phyloP scores from a whole-genome alignment of 2,113 vertebrate species.

The Phaetusa simplex region DNA sequence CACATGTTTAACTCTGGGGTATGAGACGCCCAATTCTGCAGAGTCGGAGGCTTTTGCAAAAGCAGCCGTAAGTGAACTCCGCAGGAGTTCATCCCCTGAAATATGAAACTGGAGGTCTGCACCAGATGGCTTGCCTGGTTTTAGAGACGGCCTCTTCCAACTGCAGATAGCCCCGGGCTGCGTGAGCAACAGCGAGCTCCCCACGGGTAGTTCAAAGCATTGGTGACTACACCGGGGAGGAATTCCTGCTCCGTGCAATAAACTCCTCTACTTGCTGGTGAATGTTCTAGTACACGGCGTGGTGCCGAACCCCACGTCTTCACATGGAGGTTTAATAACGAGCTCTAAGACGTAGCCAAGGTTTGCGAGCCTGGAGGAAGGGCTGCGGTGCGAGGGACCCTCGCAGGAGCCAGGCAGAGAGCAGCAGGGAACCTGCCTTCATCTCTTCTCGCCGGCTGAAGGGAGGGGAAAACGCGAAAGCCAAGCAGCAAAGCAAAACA shows the following conservation, averaged over 20 bases:
- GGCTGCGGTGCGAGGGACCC: not conserved
- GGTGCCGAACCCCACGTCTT: slow-evolving; percentile 17
- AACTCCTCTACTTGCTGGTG: not conserved
- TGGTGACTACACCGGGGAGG: slow-evolving; percentile 43
- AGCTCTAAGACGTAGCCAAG: not conserved
- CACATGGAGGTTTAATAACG: not conserved
- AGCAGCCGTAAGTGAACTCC: slow-evolving; percentile 14
- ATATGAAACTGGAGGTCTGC: slow-evolving; percentile 24
- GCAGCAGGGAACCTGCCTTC: not conserved
- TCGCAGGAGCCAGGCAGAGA: not conserved
- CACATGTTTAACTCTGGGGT: not conserved
- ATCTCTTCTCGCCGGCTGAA: not conserved
- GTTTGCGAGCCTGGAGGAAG: not conserved
- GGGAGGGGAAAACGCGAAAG: not conserved
- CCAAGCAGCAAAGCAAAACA: not conserved
- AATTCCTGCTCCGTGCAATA: slow-evolving; percentile 53
- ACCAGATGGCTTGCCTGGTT: slow-evolving; percentile 46
- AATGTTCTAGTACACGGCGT: not conserved
- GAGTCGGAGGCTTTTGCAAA: not conserved
- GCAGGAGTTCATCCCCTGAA: slow-evolving; percentile 55
- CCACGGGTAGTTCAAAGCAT: slow-evolving; percentile 2
- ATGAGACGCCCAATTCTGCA: not conserved
- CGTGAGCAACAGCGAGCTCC: not conserved
- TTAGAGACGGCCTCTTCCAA: slow-evolving; percentile 18
- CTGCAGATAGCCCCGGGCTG: not conserved